Evolutionary conservation across 2,888 invertebrate genomes (phyloP).

Genomic region (Amaurobius ferox): DNA sequence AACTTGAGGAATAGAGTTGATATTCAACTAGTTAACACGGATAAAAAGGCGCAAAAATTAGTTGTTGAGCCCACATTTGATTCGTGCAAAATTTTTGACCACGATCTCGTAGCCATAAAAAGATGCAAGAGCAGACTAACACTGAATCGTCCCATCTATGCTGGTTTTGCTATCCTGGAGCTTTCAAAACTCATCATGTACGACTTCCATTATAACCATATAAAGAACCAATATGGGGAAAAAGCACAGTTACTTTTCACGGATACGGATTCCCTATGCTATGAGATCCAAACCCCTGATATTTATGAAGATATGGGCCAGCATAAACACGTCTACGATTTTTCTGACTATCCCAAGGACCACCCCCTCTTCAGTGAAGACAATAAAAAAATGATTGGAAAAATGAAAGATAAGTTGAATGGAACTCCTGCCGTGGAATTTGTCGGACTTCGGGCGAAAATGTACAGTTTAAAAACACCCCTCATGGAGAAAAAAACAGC

Average conservation of each 20-base stretch:
- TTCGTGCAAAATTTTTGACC: conserved; percentile 7
- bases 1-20: conserved; percentile 75
- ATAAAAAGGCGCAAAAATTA: conserved; percentile 16
- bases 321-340: conserved; percentile 72
- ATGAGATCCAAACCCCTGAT: conserved; percentile 72
- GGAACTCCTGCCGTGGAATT: conserved; percentile 75
- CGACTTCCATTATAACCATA: conserved; percentile 72
- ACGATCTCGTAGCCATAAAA: conserved; percentile 12
- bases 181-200: conserved; percentile 75
- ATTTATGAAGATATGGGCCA: conserved; percentile 74
- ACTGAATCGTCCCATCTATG: conserved; percentile 74
- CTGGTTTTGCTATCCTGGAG: conserved; percentile 75
- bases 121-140: conserved; percentile 27
- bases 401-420: conserved; percentile 76
- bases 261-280: conserved; percentile 76
- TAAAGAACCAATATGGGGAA: conserved; percentile 73
- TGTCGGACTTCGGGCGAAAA: conserved; percentile 73
- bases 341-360: conserved; percentile 75
- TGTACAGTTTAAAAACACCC: conserved; percentile 32
- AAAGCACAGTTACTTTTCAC: conserved; percentile 74
- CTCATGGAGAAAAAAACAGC: neutral
- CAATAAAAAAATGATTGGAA: conserved; percentile 76
- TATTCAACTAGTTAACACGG: conserved; percentile 72
- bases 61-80: conserved; percentile 47
- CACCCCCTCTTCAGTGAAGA: conserved; percentile 51